These are phyloP conservation scores for Rhingia campestris DNA, from an alignment of 2,888 invertebrate species.

Conservation along the genomic window DNA sequence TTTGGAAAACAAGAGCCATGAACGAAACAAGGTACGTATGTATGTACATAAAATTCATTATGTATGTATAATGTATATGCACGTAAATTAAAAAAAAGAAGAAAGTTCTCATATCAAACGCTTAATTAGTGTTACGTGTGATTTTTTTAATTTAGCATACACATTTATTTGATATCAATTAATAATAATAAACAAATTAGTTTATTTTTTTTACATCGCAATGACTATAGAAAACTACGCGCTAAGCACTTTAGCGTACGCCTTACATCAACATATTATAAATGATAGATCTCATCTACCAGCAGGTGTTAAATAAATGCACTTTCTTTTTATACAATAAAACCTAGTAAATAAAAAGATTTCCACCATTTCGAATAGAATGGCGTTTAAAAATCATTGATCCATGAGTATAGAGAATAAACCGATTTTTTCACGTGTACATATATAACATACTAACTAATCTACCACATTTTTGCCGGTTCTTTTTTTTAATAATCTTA, in stretches of 20 bases:
- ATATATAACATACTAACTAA: constrained; percentile 11
- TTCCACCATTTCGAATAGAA: constrained; percentile 25
- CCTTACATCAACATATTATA: background rate
- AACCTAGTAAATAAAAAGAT: background rate
- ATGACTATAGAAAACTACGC: constrained; percentile 3
- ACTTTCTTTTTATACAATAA: background rate
- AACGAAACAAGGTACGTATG: background rate
- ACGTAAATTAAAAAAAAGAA: background rate
- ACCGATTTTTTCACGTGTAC: constrained; percentile 9
- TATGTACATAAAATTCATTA: no score
- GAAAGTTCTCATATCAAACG: background rate
- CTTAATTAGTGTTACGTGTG: background rate
- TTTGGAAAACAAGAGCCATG: constrained; percentile 14
- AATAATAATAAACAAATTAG: background rate
- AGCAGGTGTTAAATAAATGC: constrained; percentile 17
- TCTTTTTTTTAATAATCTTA: constrained; percentile 77
- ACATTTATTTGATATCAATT: background rate
- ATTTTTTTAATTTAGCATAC: background rate
- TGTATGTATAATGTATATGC: no score
- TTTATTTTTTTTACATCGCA: background rate
- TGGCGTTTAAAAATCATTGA: constrained; percentile 12
- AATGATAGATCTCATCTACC: background rate
- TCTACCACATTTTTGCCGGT: constrained; percentile 60
- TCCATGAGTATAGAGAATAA: constrained; percentile 58
- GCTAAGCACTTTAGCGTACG: constrained; percentile 1